Evolutionary conservation across 2,797 vertebrate species (phyloP), one percentile per base, ranked within the genome.

Genomic region (Mallotus villosus): DNA sequence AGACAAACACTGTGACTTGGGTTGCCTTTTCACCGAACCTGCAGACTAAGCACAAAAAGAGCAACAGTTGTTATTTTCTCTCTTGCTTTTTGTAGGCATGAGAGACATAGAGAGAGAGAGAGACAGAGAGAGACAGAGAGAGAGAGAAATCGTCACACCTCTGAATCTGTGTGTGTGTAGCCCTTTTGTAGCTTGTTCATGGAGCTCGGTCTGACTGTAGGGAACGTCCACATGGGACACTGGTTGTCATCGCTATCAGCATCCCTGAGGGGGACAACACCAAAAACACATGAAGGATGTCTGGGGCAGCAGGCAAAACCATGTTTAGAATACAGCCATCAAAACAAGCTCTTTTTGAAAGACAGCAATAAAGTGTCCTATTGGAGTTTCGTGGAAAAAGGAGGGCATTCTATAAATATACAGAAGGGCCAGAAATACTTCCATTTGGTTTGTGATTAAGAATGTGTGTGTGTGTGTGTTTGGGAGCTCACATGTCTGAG

Each of bases 191-290:
- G 88, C 79, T 97, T 95, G 91, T 91, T 93, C 77, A 97, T 89
- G n/a, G 96, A 94, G 83, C 82, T 95, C 8, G 95, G 94, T 83
- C 95, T 93, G 85, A 99, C 94, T 22, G 97, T 99, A 27, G 96
- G 97, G 79, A 99, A 99, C 0, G 95, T 97, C 97, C 97, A 99
- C 78, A 94, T 88, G 34, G 96, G 96, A 85, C 94, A 94, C 41
- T 94, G 94, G 74, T 97, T 92, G 22, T 95, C 95, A 68, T 98
- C 96, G 0, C 93, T 90, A 2, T 98, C 96, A 5, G 93, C 94
- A 5, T 98, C 97, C 78, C 97, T 98, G 68, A 68, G 65, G 22
- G 0, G 1, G 1, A 70, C 9, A 49, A 49, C 5, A 24, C 14
- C 63, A 16, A 17, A 34, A 49, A 49, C 46, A 49, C 46, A 49